A percentile compares a stretch with the other conserved stretches of the same genome.
Evolutionary conservation across 2,888 invertebrate genomes (phyloP).

Genomic region (Drosophila niveifrons): DNA sequence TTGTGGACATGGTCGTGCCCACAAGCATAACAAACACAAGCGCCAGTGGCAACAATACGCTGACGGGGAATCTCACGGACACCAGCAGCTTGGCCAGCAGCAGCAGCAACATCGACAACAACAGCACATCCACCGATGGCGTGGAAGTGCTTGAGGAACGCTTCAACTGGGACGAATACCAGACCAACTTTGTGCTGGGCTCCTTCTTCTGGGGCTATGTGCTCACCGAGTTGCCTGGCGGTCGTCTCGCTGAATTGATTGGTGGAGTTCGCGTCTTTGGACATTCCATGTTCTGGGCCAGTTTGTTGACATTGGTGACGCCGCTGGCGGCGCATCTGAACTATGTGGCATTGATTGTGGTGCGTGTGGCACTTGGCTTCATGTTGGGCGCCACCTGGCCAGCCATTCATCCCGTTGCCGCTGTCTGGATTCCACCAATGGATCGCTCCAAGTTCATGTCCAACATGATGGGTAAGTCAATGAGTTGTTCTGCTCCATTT

Average conservation of each 20-base stretch:
- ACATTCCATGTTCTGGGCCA: slow-evolving; percentile 93
- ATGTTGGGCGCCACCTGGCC: slow-evolving; percentile 96
- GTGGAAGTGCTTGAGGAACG: slow-evolving; percentile 83
- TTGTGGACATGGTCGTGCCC: slow-evolving; percentile 91
- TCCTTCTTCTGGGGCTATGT: slow-evolving; percentile 97
- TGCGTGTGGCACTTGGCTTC: slow-evolving; percentile 91
- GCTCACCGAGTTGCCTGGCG: slow-evolving; percentile 95
- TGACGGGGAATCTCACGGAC: slow-evolving; percentile 23
- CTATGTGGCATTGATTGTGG: slow-evolving; percentile 89
- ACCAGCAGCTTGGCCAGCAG: slow-evolving; percentile 16
- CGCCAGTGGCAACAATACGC: slow-evolving; percentile 6
- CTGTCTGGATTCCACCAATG: slow-evolving; percentile 97
- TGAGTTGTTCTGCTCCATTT: not conserved
- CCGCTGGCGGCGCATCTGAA: slow-evolving; percentile 91
- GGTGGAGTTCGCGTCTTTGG: slow-evolving; percentile 95
- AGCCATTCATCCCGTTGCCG: slow-evolving; percentile 96
- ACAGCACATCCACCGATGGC: slow-evolving; percentile 36
- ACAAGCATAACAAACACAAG: slow-evolving; percentile 39
- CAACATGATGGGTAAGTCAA: slow-evolving; percentile 92
- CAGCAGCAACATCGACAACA: slow-evolving; percentile 21
- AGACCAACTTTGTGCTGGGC: slow-evolving; percentile 93
- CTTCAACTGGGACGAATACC: slow-evolving; percentile 92
- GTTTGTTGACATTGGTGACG: slow-evolving; percentile 92
- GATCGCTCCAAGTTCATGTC: slow-evolving; percentile 97
- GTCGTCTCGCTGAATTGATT: slow-evolving; percentile 92